A percentile compares a stretch with the other conserved stretches of the same genome.
Evolutionary conservation across 2,888 invertebrate genomes (phyloP).

Genomic region (Itoplectis maculator): DNA sequence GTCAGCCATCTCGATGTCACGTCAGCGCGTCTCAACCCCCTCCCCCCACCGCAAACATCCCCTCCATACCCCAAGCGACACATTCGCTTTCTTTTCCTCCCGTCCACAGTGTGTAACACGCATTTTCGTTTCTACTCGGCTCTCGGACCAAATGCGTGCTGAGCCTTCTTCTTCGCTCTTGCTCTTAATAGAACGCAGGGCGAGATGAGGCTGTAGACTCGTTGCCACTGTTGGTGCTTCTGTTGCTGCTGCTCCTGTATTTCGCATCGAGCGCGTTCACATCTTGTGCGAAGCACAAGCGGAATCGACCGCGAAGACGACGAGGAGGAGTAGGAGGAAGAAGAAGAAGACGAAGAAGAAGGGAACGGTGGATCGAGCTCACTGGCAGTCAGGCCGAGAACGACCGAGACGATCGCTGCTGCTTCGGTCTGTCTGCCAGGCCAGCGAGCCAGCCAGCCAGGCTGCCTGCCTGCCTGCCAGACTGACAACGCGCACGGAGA

Average conservation of each 20-base stretch:
- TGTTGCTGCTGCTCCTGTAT: constrained; percentile 35
- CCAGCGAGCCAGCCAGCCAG: constrained; percentile 64
- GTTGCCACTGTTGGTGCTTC: constrained; percentile 14
- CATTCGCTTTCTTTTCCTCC: constrained; percentile 82
- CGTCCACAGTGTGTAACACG: constrained; percentile 84
- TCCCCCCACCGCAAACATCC: no score
- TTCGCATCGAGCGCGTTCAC: constrained; percentile 52
- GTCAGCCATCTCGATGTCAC: constrained; percentile 80
- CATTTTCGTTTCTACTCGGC: constrained; percentile 63
- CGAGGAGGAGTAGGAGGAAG: constrained; percentile 21
- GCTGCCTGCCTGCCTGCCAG: constrained; percentile 64
- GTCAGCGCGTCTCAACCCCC: constrained; percentile 71
- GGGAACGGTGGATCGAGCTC: constrained; percentile 41
- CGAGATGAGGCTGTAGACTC: constrained; percentile 2
- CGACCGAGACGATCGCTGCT: constrained; percentile 60
- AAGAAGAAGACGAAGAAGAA: constrained; percentile 42
- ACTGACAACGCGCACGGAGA: constrained; percentile 68
- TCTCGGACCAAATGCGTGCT: constrained; percentile 26
- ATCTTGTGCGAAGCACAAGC: constrained; percentile 17
- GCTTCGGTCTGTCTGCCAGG: constrained; percentile 65
- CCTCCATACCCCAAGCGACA: constrained; percentile 82
- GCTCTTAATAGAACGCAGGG: constrained; percentile 69
- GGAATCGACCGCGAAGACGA: constrained; percentile 34
- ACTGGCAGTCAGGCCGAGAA: constrained; percentile 46
- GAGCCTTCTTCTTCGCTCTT: constrained; percentile 68